Conservation (phyloP, 2,113 vertebrate species). For the Perccottus glenii region DNA sequence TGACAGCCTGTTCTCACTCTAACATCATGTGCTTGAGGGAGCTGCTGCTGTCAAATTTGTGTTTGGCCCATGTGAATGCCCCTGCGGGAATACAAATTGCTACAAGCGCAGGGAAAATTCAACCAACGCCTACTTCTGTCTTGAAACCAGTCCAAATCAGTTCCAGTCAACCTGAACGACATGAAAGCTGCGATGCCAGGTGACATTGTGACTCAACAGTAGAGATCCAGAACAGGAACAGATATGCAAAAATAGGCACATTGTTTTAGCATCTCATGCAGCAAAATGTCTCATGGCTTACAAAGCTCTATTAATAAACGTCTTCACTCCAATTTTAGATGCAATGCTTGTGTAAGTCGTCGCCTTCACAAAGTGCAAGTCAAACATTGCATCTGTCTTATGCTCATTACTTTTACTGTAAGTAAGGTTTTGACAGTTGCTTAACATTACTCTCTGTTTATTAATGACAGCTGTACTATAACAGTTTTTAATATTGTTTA, state of each 20-base stretch:
- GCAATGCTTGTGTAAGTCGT: too few species aligned
- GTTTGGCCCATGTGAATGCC: constrained; percentile 44
- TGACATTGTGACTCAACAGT: constrained; percentile 18
- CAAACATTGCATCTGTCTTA: too few species aligned
- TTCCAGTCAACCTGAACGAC: constrained; percentile 27
- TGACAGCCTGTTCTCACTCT: constrained; percentile 66
- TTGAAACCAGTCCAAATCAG: constrained; percentile 55
- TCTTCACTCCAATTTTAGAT: too few species aligned
- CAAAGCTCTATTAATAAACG: too few species aligned
- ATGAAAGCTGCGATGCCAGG: constrained; percentile 42
- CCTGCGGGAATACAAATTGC: constrained; percentile 50
- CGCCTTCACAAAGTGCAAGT: too few species aligned
- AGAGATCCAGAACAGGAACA: constrained; percentile 8
- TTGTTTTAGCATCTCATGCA: neutral
- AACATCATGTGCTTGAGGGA: constrained; percentile 61
- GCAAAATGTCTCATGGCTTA: neutral
- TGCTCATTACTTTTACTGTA: too few species aligned
- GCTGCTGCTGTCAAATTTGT: constrained; percentile 64
- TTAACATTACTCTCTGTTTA: too few species aligned
- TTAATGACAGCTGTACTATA: too few species aligned
- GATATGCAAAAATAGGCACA: constrained; percentile 8
- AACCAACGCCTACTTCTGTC: constrained; percentile 35
- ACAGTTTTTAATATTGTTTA: too few species aligned
- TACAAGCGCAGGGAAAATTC: constrained; percentile 44
- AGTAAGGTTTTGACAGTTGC: too few species aligned